Evolutionary conservation across 2,797 vertebrate species (phyloP).

Genomic region (Philypnodon macrostomus): DNA sequence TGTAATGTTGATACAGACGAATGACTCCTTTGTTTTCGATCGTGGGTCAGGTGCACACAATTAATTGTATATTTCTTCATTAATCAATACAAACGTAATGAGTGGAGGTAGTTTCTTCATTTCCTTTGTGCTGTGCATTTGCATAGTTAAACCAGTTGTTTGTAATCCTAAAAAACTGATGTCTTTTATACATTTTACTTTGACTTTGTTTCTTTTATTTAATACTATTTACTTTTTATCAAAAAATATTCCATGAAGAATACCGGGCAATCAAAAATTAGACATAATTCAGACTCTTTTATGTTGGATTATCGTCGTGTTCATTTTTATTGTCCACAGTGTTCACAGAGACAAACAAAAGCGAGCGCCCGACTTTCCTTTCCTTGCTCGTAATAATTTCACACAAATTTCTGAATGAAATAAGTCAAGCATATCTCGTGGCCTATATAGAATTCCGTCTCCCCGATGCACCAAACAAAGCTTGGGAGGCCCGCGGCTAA

Average conservation of each 20-base stretch:
- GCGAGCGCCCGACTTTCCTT: conserved; percentile 27
- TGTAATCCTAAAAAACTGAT: conserved; percentile 31
- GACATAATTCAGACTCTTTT: neutral
- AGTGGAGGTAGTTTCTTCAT: conserved; percentile 27
- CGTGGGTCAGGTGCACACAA: conserved; percentile 27
- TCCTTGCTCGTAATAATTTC: conserved; percentile 38
- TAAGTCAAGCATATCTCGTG: conserved; percentile 66
- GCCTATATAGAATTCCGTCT: conserved; percentile 51
- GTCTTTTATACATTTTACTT: conserved; percentile 24
- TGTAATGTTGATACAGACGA: conserved; percentile 15
- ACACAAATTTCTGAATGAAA: conserved; percentile 46
- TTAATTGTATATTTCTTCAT: conserved; percentile 40
- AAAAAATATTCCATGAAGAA: neutral
- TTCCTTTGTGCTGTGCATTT: conserved; percentile 18
- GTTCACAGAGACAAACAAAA: conserved; percentile 21
- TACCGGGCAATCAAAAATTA: neutral
- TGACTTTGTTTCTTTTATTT: conserved; percentile 10
- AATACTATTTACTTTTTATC: conserved; percentile 1
- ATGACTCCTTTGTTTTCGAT: conserved; percentile 28
- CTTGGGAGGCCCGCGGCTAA: conserved; percentile 57
- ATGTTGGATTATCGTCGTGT: too few relatives aligned
- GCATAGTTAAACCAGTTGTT: conserved; percentile 29
- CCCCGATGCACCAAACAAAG: conserved; percentile 70
- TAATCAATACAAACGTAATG: conserved; percentile 40
- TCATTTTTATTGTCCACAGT: too few relatives aligned